Evolutionary conservation across 2,113 vertebrate species (phyloP), one percentile per base, ranked within the genome.

Genomic region (Phycodurus eques): DNA sequence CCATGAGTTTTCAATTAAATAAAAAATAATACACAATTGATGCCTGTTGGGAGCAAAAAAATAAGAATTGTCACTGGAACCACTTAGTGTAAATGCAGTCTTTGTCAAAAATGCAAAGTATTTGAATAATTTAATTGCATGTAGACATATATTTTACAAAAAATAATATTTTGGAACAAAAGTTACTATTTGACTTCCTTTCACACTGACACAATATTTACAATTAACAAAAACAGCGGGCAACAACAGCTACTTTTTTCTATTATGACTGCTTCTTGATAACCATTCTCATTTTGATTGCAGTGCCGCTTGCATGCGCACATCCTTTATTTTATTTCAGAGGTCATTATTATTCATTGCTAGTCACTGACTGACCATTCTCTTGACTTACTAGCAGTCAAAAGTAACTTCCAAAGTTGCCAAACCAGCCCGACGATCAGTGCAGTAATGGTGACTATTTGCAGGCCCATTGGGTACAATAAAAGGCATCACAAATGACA

Each of bases 381-480:
- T 66, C n/a, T 75, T 73, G 63, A 69, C 61, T 68, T 68, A 5
- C 35, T 39, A 31, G 66, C 54, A 76, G 46, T 56, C 20, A 56
- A 22, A 56, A 56, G n/a, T 35, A 44, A 35, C 47, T 66, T 74
- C 42, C 22, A 13, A 54, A 63, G 47, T 64, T 68, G 72, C 17
- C 44, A 19, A 78, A 79, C 71, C 67, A 68, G 71, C 22, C 53
- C 47, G 33, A 43, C 76, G 73, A 66, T 70, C 70, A 43, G 42
- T 49, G n/a, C 5, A 60, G 46, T 42, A 22, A 31, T 64, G 27
- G 46, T 56, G 15, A 39, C 71, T 70, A 67, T 31, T 71, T 0
- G 2, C 20, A 4, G 4, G 14, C 15, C 17, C 27, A 66, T 76
- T 81, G 33, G 72, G 7, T 10, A 5, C 42, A 57, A 65, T 20